Evolutionary conservation across 2,797 vertebrate genomes (phyloP).

Genomic region (Denticeps clupeoides): DNA sequence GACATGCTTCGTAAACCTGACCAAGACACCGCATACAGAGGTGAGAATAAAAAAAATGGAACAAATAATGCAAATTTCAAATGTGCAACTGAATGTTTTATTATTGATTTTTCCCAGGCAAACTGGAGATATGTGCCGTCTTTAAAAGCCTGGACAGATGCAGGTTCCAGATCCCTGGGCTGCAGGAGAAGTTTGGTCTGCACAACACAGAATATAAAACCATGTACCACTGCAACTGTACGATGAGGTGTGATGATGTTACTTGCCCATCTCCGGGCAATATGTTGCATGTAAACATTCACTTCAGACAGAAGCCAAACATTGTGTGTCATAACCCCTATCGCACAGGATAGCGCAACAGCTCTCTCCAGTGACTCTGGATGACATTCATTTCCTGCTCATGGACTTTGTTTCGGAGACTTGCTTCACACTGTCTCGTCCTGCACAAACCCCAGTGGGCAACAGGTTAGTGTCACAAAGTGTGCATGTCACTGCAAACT

Average conservation of each 20-base stretch:
- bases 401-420: constrained; percentile 41
- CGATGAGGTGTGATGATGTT: constrained; percentile 60
- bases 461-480: constrained; percentile 41
- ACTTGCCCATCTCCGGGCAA: too few species aligned
- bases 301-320: too few species aligned
- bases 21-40: constrained; percentile 7
- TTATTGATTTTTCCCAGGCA: constrained; percentile 27
- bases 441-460: constrained; percentile 35
- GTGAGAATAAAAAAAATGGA: neutral
- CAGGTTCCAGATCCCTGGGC: constrained; percentile 50
- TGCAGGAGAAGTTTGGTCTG: constrained; percentile 56
- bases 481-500: too few species aligned
- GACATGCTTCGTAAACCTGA: too few species aligned
- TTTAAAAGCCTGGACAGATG: constrained; percentile 60
- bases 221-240: constrained; percentile 76
- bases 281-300: too few species aligned
- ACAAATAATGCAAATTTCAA: neutral
- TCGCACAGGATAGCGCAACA: constrained; percentile 52
- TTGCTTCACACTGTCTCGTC: constrained; percentile 57
- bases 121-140: constrained; percentile 29
- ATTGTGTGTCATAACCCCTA: too few species aligned
- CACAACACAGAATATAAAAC: constrained; percentile 43
- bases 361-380: constrained; percentile 4
- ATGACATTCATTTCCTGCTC: constrained; percentile 29
- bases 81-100: neutral